phyloP scores from a whole-genome alignment of 2,113 vertebrate genomes.

The Phylloscopus trochilus region DNA sequence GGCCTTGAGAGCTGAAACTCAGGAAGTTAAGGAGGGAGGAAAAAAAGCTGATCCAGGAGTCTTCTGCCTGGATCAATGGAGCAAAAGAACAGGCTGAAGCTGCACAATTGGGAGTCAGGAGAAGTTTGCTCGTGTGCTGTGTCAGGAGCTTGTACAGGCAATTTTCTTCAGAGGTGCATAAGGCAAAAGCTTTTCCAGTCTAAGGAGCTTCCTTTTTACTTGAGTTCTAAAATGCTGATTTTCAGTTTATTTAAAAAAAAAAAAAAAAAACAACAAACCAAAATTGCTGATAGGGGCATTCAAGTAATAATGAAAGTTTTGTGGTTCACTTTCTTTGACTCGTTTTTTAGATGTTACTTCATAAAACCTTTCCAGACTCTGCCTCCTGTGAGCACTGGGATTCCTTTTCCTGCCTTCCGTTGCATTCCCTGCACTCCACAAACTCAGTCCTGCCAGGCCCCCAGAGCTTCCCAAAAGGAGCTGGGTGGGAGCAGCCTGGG shows the following conservation, averaged over 20 bases:
- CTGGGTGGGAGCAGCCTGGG: not conserved
- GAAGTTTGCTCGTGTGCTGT: not conserved
- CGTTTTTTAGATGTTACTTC: not conserved
- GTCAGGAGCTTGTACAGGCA: not conserved
- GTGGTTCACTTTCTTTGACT: not conserved
- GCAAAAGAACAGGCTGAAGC: slow-evolving; percentile 23
- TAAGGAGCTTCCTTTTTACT: not conserved
- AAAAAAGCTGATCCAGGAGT: slow-evolving; percentile 24
- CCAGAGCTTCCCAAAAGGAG: not conserved
- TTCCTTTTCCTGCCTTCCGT: not conserved
- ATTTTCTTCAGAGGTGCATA: not conserved
- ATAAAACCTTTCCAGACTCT: not conserved
- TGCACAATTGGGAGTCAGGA: not conserved
- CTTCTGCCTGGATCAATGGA: slow-evolving; percentile 35
- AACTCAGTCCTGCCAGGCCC: fast-evolving
- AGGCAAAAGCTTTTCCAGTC: not conserved
- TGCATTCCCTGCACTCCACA: not conserved
- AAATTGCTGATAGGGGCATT: not conserved
- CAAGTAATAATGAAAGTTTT: not conserved
- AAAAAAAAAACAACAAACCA: too few species aligned
- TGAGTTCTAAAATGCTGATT: not conserved
- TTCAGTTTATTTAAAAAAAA: not conserved
- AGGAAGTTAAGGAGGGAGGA: not conserved
- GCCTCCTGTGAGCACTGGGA: not conserved
- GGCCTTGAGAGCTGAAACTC: not conserved